phyloP scores from a whole-genome alignment of 2,113 vertebrate genomes.

The Silurus asotus region DNA sequence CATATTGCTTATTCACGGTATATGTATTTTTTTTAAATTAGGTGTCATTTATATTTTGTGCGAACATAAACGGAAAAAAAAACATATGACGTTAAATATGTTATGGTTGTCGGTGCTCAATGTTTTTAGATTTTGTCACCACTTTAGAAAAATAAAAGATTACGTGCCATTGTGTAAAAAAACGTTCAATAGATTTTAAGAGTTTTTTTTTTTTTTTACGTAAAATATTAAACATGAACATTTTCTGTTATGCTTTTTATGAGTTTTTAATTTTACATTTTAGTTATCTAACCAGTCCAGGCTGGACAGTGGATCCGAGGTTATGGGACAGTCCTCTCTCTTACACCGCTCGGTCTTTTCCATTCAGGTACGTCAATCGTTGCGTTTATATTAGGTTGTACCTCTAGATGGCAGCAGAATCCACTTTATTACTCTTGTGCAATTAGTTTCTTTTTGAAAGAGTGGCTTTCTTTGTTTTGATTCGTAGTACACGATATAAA shows the following conservation, averaged over 20 bases:
- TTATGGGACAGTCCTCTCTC: conserved; percentile 84
- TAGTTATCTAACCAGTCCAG: conserved; percentile 81
- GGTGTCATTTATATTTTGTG: background rate
- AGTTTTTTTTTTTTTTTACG: too few relatives aligned
- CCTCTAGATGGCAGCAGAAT: conserved; percentile 36
- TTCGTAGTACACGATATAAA: background rate
- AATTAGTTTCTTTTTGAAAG: background rate
- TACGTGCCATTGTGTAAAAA: background rate
- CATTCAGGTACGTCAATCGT: conserved; percentile 81
- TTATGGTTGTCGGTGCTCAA: too few relatives aligned
- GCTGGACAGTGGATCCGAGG: conserved; percentile 86
- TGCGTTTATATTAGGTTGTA: background rate
- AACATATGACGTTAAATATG: too few relatives aligned
- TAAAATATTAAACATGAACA: background rate
- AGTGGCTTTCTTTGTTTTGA: background rate
- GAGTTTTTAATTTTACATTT: too few relatives aligned
- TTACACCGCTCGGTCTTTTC: conserved; percentile 90
- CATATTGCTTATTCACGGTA: too few relatives aligned
- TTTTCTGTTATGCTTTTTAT: background rate
- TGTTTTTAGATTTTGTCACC: too few relatives aligned
- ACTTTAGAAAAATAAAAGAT: background rate
- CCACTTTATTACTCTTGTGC: background rate
- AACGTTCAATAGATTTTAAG: background rate
- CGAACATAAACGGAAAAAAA: background rate
- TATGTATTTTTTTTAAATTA: too few relatives aligned